Conservation (phyloP, 2,888 invertebrate genomes). For the Hedychridium roseum region DNA sequence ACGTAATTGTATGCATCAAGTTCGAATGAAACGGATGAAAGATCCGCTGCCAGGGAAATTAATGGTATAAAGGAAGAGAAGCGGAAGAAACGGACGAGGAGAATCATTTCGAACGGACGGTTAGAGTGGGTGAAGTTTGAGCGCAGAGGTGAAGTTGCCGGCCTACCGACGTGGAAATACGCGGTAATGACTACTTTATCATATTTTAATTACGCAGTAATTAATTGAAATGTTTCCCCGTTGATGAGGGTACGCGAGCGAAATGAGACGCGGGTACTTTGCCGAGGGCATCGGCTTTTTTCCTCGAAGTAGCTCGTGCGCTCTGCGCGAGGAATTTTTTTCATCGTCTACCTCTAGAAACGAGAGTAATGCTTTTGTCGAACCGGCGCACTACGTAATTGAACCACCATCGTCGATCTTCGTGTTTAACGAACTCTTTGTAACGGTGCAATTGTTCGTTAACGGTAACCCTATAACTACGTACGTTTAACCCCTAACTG, state of each 20-base stretch:
- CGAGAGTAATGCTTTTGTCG: neutral
- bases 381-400: neutral
- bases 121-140: slow-evolving; percentile 13
- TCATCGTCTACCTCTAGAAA: neutral
- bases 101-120: slow-evolving; percentile 20
- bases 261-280: slow-evolving; percentile 43
- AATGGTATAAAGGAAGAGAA: neutral
- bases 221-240: slow-evolving; percentile 51
- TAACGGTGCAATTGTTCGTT: no score
- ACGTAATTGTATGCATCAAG: no score
- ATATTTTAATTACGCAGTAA: slow-evolving; percentile 55
- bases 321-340: neutral
- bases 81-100: slow-evolving; percentile 1
- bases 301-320: slow-evolving; percentile 2
- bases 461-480: no score
- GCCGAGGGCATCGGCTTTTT: slow-evolving; percentile 18
- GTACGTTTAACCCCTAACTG: no score
- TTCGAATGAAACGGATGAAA: no score
- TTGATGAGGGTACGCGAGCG: slow-evolving; percentile 39
- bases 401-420: neutral
- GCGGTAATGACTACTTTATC: slow-evolving; percentile 55
- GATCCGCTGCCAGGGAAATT: no score
- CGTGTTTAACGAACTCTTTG: neutral
- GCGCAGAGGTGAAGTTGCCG: slow-evolving; percentile 26
- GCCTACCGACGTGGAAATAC: slow-evolving; percentile 49